Percentiles rank a stretch among this genome's conserved stretches.
Evolutionary conservation across 2,113 vertebrate genomes (phyloP).

Genomic region (Sapayoa aenigma): DNA sequence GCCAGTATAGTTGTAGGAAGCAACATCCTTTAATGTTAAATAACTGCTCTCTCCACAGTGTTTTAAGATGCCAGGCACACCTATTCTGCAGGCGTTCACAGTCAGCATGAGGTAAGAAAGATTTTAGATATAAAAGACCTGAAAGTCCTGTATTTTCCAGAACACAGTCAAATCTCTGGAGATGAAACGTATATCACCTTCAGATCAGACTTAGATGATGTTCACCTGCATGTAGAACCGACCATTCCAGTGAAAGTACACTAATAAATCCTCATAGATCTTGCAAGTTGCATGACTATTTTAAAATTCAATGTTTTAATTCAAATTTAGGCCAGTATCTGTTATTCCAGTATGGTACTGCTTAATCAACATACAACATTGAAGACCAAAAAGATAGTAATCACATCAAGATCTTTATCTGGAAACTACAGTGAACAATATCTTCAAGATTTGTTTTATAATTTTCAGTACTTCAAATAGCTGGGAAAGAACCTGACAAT

Average conservation of each 20-base stretch:
- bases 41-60: neutral
- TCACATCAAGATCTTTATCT: neutral
- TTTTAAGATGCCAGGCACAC: neutral
- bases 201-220: neutral
- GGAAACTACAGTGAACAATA: neutral
- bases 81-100: neutral
- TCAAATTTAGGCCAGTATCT: neutral
- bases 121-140: neutral
- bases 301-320: neutral
- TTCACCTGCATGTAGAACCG: neutral
- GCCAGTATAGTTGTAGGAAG: neutral
- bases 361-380: accelerated
- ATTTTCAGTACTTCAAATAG: neutral
- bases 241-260: neutral
- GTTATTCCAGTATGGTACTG: neutral
- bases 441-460: neutral
- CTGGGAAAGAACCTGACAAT: neutral
- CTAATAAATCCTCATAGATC: neutral
- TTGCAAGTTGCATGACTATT: neutral
- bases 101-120: neutral
- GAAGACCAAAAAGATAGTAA: neutral
- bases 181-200: accelerated
- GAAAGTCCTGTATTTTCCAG: neutral
- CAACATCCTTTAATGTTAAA: neutral
- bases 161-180: neutral